phyloP scores from a whole-genome alignment of 2,888 invertebrate species.

The Allolobophora icterica region DNA sequence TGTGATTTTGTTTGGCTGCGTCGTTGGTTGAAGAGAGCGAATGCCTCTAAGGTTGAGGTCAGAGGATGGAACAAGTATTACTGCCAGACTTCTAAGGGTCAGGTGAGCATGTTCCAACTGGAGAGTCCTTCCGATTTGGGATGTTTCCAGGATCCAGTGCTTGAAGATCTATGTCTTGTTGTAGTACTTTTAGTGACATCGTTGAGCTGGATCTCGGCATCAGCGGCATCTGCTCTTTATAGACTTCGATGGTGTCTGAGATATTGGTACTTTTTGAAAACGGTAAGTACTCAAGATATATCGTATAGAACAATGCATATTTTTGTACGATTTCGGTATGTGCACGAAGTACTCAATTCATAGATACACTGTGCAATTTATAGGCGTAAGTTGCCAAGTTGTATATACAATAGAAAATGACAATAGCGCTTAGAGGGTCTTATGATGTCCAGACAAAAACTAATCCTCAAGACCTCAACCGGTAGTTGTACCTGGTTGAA shows the following conservation, averaged over 20 bases:
- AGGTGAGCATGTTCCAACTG: background rate
- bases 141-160: background rate
- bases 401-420: too few relatives aligned
- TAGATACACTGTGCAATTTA: too few relatives aligned
- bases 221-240: slow-evolving; percentile 59
- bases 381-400: too few relatives aligned
- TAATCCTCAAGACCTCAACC: too few relatives aligned
- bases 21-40: slow-evolving; percentile 40
- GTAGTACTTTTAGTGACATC: slow-evolving; percentile 39
- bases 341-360: too few relatives aligned
- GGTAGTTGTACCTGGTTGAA: too few relatives aligned
- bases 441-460: too few relatives aligned
- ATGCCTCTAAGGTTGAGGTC: background rate
- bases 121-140: background rate
- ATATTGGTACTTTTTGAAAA: slow-evolving; percentile 65
- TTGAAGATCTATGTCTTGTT: background rate
- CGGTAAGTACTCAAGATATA: background rate
- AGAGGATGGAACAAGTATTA: background rate
- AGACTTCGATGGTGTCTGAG: slow-evolving; percentile 70
- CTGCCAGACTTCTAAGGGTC: background rate
- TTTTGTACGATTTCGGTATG: too few relatives aligned
- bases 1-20: slow-evolving; percentile 65
- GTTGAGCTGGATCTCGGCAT: slow-evolving; percentile 12
- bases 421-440: too few relatives aligned
- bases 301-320: too few relatives aligned